Conservation (phyloP, 2,888 invertebrate genomes). For the Cantharis lateralis region DNA sequence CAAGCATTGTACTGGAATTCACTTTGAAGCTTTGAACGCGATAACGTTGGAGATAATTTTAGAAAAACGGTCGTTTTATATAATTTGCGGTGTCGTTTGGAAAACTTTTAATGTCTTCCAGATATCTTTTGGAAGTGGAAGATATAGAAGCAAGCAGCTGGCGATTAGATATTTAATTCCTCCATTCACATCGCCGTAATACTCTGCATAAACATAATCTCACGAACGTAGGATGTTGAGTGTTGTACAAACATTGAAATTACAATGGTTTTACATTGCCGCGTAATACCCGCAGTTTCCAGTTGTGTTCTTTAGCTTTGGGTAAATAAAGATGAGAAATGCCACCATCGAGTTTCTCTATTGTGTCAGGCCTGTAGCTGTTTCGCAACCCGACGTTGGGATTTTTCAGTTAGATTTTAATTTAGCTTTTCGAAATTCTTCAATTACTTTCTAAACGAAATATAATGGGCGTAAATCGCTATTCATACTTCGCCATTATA, state of each 20-base stretch:
- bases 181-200: slow-evolving; percentile 45
- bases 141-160: slow-evolving; percentile 35
- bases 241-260: slow-evolving; percentile 44
- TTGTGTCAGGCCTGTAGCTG: neutral
- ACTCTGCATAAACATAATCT: slow-evolving; percentile 45
- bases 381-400: neutral
- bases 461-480: slow-evolving; percentile 2
- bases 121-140: neutral
- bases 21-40: neutral
- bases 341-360: neutral
- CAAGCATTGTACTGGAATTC: neutral
- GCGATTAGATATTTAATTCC: slow-evolving; percentile 46
- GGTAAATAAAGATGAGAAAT: slow-evolving; percentile 19
- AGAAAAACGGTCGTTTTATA: neutral
- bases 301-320: slow-evolving; percentile 17
- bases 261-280: slow-evolving; percentile 35
- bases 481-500: neutral
- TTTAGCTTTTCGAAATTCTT: neutral
- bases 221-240: slow-evolving; percentile 43
- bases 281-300: slow-evolving; percentile 25
- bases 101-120: neutral
- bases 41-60: neutral
- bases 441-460: neutral
- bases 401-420: neutral
- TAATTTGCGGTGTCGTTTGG: neutral